These are phyloP conservation scores for Meriones unguiculatus DNA, from an alignment of 2,113 vertebrate species.

Conservation along the genomic window DNA sequence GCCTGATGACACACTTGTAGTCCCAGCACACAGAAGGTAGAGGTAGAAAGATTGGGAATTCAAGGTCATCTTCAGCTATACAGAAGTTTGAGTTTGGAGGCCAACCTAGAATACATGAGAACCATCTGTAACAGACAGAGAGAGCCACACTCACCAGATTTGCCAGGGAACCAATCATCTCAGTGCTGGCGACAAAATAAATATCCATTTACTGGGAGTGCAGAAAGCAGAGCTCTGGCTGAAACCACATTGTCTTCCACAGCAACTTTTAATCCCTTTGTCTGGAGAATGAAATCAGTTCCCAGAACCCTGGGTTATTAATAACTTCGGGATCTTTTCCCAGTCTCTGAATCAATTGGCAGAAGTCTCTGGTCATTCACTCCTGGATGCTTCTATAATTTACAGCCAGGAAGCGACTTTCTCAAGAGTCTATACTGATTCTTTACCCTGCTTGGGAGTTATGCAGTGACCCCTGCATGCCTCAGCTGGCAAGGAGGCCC, in stretches of 20 bases:
- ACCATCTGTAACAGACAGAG: background rate
- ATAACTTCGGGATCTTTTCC: slow-evolving; percentile 72
- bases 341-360: slow-evolving; percentile 73
- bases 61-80: background rate
- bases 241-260: slow-evolving; percentile 60
- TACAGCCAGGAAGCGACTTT: background rate
- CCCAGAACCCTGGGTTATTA: slow-evolving; percentile 78
- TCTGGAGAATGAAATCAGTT: slow-evolving; percentile 70
- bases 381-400: slow-evolving; percentile 63
- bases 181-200: slow-evolving; percentile 21
- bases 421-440: background rate
- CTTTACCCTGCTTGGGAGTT: background rate
- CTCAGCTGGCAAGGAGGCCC: background rate
- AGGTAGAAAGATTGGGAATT: background rate
- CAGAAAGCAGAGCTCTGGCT: slow-evolving; percentile 43
- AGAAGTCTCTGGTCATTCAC: slow-evolving; percentile 49
- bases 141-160: background rate
- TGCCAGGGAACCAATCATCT: background rate
- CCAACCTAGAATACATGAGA: background rate
- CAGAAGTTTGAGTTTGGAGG: background rate
- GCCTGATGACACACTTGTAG: background rate
- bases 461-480: background rate
- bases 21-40: background rate
- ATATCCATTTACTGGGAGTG: background rate
- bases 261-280: slow-evolving; percentile 71